These are phyloP conservation scores for Caprella mutica DNA, from an alignment of 2,888 invertebrate genomes.

Conservation along the genomic window DNA sequence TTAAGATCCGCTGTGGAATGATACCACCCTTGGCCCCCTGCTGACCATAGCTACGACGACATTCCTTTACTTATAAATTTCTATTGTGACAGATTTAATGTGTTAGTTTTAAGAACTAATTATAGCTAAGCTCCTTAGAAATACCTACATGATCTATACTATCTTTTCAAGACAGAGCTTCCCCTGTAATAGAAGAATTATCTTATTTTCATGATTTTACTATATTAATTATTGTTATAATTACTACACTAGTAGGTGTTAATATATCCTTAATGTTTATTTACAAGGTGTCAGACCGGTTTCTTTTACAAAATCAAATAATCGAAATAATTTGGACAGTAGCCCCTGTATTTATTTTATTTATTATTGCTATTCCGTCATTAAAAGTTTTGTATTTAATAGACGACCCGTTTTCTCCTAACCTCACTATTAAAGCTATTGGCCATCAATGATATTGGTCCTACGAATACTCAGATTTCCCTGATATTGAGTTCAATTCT, in stretches of 20 bases:
- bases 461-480: slow-evolving; percentile 35
- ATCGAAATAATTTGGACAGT: slow-evolving; percentile 33
- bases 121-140: slow-evolving; percentile 9
- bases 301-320: slow-evolving; percentile 35
- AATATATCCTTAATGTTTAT: background rate
- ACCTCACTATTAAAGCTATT: slow-evolving; percentile 14
- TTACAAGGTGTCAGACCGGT: slow-evolving; percentile 9
- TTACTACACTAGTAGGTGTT: background rate
- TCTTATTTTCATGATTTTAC: background rate
- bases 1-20: slow-evolving; percentile 48
- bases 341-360: slow-evolving; percentile 28
- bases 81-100: no score
- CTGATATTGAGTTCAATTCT: slow-evolving; percentile 34
- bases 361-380: slow-evolving; percentile 35
- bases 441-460: slow-evolving; percentile 35
- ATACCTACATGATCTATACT: slow-evolving; percentile 46
- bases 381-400: slow-evolving; percentile 32
- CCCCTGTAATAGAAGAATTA: background rate
- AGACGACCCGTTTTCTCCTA: slow-evolving; percentile 24
- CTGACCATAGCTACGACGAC: slow-evolving; percentile 36
- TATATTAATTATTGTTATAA: background rate
- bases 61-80: slow-evolving; percentile 19
- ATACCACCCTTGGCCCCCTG: slow-evolving; percentile 32
- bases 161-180: slow-evolving; percentile 47
- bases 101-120: slow-evolving; percentile 31